Conservation (phyloP, 2,888 invertebrate genomes). For the Phaedon cochleariae region DNA sequence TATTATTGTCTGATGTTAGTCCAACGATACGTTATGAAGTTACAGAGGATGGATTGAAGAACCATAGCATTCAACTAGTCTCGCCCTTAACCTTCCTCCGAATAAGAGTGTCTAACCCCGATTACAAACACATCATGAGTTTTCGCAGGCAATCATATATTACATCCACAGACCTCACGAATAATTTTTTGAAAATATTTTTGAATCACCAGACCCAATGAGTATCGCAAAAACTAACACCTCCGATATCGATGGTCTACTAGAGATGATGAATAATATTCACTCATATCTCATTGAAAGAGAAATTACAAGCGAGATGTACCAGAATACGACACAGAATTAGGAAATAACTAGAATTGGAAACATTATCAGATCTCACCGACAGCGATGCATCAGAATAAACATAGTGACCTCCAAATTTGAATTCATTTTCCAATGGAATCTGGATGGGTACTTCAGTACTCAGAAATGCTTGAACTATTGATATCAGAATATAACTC, state of each 20-base stretch:
- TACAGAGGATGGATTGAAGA: neutral
- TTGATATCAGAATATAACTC: constrained; percentile 1
- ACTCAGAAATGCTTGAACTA: constrained; percentile 16
- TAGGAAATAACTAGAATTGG: constrained; percentile 8
- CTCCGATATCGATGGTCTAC: constrained; percentile 7
- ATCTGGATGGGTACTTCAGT: constrained; percentile 17
- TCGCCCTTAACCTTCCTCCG: constrained; percentile 4
- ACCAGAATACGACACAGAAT: constrained; percentile 12
- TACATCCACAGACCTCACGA: neutral
- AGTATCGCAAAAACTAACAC: constrained; percentile 8
- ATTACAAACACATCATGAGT: neutral
- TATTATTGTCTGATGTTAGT: neutral
- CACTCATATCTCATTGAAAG: constrained; percentile 1
- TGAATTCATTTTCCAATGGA: constrained; percentile 15
- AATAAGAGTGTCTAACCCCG: constrained; percentile 2
- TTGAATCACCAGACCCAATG: constrained; percentile 4
- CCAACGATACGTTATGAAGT: neutral
- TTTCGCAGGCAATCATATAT: constrained; percentile 7
- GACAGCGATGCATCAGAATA: constrained; percentile 9
- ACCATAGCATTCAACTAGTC: neutral
- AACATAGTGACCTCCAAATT: neutral
- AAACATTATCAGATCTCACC: neutral
- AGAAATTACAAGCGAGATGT: constrained; percentile 14
- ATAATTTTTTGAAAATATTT: constrained; percentile 1
- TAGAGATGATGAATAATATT: constrained; percentile 1